Evolutionary conservation across 2,113 vertebrate genomes (phyloP).

Genomic region (Amblyopsis rosae): DNA sequence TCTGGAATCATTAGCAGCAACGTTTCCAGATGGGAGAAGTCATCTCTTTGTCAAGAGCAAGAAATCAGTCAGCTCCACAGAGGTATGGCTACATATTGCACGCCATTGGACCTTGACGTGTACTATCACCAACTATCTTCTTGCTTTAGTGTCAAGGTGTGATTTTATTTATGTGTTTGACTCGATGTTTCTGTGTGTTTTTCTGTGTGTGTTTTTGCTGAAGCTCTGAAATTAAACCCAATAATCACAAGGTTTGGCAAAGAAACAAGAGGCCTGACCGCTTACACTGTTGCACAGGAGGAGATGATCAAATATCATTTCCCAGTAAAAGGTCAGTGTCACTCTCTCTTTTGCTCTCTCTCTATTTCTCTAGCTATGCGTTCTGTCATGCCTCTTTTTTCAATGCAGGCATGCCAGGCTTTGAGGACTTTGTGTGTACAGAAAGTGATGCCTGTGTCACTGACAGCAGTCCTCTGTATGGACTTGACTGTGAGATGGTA

Average conservation of each 20-base stretch:
- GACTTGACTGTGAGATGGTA: conserved; percentile 95
- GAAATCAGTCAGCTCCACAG: conserved; percentile 15
- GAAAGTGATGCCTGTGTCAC: conserved; percentile 70
- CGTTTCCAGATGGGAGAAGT: conserved; percentile 25
- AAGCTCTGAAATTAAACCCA: conserved; percentile 62
- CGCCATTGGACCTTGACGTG: neutral
- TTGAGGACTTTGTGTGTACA: conserved; percentile 75
- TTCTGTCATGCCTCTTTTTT: neutral
- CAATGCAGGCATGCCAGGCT: conserved; percentile 73
- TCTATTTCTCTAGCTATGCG: neutral
- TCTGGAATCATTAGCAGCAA: conserved; percentile 70
- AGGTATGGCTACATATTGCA: conserved; percentile 38
- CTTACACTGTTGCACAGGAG: conserved; percentile 60
- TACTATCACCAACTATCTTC: neutral
- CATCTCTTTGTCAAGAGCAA: neutral
- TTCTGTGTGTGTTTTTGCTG: neutral
- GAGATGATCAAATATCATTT: conserved; percentile 65
- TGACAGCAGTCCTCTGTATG: conserved; percentile 87
- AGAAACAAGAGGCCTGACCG: conserved; percentile 50
- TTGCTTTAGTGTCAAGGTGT: neutral
- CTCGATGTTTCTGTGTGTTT: neutral
- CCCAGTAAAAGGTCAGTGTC: conserved; percentile 65
- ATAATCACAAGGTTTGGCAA: conserved; percentile 65
- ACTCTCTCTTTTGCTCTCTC: neutral
- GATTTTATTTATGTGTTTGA: too few species aligned